These are phyloP conservation scores for Muschampia plurimacula DNA, from an alignment of 2,888 invertebrate species.

Conservation along the genomic window DNA sequence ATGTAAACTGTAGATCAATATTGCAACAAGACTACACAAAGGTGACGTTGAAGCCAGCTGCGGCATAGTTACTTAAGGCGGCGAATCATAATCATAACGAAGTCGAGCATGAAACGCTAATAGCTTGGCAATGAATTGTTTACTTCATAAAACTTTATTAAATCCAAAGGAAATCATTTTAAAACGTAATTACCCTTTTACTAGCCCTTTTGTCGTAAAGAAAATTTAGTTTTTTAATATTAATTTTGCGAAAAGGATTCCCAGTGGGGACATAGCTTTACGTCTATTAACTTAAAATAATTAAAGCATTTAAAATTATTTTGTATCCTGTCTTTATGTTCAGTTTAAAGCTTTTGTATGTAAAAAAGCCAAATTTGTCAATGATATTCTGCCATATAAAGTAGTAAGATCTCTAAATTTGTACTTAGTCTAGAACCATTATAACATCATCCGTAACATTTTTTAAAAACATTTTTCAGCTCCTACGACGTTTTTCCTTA, in stretches of 20 bases:
- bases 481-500: neutral
- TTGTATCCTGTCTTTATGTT: neutral
- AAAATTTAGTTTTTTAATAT: neutral
- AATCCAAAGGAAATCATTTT: neutral
- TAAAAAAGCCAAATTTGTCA: too few relatives aligned
- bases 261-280: neutral
- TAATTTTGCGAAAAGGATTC: neutral
- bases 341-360: too few relatives aligned
- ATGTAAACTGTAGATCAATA: conserved; percentile 18
- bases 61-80: conserved; percentile 6
- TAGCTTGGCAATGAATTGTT: neutral
- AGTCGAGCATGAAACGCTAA: conserved; percentile 5
- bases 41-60: conserved; percentile 1
- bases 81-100: conserved; percentile 20
- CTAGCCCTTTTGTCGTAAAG: neutral
- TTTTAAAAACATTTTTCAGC: too few relatives aligned
- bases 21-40: conserved; percentile 25
- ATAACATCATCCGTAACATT: too few relatives aligned
- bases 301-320: too few relatives aligned
- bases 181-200: neutral
- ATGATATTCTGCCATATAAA: too few relatives aligned
- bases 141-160: neutral
- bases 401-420: too few relatives aligned
- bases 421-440: too few relatives aligned
- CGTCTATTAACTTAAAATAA: too few relatives aligned